These are phyloP conservation scores for Aspidiotus destructor DNA, from an alignment of 2,888 invertebrate species.

Conservation along the genomic window DNA sequence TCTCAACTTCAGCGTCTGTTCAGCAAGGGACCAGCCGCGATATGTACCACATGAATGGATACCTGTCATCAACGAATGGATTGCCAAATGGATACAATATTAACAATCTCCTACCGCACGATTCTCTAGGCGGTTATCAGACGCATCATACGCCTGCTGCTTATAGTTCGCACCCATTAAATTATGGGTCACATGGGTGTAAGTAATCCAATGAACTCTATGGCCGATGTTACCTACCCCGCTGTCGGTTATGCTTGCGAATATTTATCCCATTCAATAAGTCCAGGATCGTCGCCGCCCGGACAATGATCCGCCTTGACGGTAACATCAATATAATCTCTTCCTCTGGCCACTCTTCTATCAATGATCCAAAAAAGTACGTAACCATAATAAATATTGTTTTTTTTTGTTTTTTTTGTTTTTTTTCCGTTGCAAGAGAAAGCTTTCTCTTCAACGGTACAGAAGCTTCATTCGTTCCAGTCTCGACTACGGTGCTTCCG, in stretches of 20 bases:
- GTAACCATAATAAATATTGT: no score
- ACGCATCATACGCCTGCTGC: slow-evolving; percentile 42
- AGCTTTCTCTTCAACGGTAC: no score
- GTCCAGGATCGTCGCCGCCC: slow-evolving; percentile 27
- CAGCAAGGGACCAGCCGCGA: slow-evolving; percentile 57
- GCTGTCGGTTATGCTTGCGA: slow-evolving; percentile 39
- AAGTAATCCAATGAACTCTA: slow-evolving; percentile 52
- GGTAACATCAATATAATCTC: neutral
- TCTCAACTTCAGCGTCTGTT: slow-evolving; percentile 45
- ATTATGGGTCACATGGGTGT: slow-evolving; percentile 76
- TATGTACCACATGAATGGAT: slow-evolving; percentile 67
- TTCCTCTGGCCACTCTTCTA: no score
- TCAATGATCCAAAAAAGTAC: no score
- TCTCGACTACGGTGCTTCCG: no score
- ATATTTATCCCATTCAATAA: slow-evolving; percentile 50
- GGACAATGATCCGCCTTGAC: neutral
- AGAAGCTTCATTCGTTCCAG: no score
- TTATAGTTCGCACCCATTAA: slow-evolving; percentile 38
- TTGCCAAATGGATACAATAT: slow-evolving; percentile 67
- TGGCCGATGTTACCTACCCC: slow-evolving; percentile 59
- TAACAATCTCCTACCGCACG: slow-evolving; percentile 59
- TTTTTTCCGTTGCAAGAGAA: no score
- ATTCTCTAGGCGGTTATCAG: slow-evolving; percentile 54
- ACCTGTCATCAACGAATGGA: slow-evolving; percentile 51
- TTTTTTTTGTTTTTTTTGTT: no score